Evolutionary conservation across 2,888 invertebrate genomes (phyloP), one percentile per base, ranked within the genome.

Genomic region (Morinoia aosen): DNA sequence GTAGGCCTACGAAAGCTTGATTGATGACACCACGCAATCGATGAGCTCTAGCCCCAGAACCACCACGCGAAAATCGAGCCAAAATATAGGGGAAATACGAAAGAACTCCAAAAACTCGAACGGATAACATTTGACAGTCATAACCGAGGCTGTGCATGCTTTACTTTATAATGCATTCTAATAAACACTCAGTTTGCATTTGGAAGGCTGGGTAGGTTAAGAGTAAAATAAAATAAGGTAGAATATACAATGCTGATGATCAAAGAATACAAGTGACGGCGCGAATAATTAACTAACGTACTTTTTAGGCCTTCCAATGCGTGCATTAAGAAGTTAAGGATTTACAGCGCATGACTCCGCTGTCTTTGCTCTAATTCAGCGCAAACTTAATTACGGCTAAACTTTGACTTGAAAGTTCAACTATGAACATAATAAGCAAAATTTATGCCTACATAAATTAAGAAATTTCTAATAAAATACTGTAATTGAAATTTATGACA

Each of bases 1-100:
- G 76, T 76, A 76, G 76, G 76, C 76, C 76, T 76, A 76, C 76
- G 76, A 76, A 19, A 76, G 76, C 76, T 33, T 76, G 76, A 76
- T 76, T 16, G 76, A 76, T 76, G 76, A 76, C 76, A 19, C 76
- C 76, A 76, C 19, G 76, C 76, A 76, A 76, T 76, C 76, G 76
- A 76, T 76, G 76, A 16, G 76, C 76, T 33, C 10, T 16, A 19
- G 76, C 76, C 33, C 33, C 19, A 33, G 0, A 76, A 76, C 76
- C 76, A 10, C 10, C 76, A 33, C 76, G 25, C 76, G 19, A 8
- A 76, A 76, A 76, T 0, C 76, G 10, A 33, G 33, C 25, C 76
- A 16, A 76, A 10, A 19, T 10, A 12, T 0, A 61, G 10, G 8
- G 19, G 25, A 25, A 33, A 16, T 19, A 76, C 48, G 48, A 76